phyloP scores from a whole-genome alignment of 2,113 vertebrate species.

The Labeo rohita region DNA sequence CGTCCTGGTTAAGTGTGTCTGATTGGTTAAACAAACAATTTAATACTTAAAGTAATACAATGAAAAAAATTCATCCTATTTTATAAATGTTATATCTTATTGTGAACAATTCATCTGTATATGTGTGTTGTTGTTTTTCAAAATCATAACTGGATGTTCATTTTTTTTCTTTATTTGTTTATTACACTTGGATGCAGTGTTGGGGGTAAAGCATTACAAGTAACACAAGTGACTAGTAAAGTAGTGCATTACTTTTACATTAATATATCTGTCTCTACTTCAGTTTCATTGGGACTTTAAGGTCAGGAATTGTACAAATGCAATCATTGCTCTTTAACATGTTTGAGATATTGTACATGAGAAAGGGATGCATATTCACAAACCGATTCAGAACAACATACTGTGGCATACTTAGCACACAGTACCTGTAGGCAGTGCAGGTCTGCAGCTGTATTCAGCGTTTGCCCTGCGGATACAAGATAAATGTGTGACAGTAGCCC shows the following conservation, averaged over 20 bases:
- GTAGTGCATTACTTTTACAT: too few relatives aligned
- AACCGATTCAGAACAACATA: background rate
- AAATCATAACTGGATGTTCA: too few relatives aligned
- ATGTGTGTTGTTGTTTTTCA: background rate
- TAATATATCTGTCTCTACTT: too few relatives aligned
- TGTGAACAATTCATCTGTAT: background rate
- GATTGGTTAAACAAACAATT: background rate
- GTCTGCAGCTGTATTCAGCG: background rate
- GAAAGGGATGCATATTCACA: background rate
- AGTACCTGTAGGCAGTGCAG: background rate
- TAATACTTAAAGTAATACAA: background rate
- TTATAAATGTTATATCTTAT: background rate
- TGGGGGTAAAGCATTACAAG: too few relatives aligned
- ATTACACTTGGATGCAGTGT: too few relatives aligned
- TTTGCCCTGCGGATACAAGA: background rate
- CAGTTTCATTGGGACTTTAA: background rate
- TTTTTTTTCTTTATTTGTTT: background rate
- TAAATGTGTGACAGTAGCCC: conserved; percentile 14
- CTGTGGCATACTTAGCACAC: conserved; percentile 1
- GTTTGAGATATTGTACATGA: background rate
- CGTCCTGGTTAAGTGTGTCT: background rate
- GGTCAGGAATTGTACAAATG: background rate
- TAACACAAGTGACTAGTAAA: too few relatives aligned
- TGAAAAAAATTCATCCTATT: background rate
- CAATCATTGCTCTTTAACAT: background rate